Percentiles rank a stretch among this genome's conserved stretches.
Evolutionary conservation across 2,888 invertebrate genomes (phyloP).

Genomic region (Apamea sordens): DNA sequence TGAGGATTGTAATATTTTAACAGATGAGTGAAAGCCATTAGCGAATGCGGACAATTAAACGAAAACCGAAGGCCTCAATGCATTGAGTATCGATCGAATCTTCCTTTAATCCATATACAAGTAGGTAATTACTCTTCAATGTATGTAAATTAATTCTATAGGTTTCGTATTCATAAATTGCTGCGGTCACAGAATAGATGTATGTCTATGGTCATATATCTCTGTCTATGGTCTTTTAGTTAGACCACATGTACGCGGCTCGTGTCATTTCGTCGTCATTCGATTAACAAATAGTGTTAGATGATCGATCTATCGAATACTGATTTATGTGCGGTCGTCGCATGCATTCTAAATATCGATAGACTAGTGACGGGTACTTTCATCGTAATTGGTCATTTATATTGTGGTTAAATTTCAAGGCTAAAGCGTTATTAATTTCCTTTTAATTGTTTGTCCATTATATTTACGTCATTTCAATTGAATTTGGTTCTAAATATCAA

Average conservation of each 20-base stretch:
- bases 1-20: not conserved
- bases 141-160: slow-evolving; percentile 27
- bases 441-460: slow-evolving; percentile 20
- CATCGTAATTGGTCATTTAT: slow-evolving; percentile 28
- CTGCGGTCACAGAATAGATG: slow-evolving; percentile 3
- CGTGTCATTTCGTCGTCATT: slow-evolving; percentile 51
- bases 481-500: slow-evolving; percentile 14
- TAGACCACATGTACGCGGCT: slow-evolving; percentile 40
- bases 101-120: not conserved
- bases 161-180: slow-evolving; percentile 35
- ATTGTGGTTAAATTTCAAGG: slow-evolving; percentile 23
- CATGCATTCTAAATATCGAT: slow-evolving; percentile 52
- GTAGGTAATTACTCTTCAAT: slow-evolving; percentile 16
- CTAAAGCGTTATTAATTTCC: slow-evolving; percentile 28
- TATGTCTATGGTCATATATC: slow-evolving; percentile 3
- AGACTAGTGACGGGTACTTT: slow-evolving; percentile 44
- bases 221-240: slow-evolving; percentile 11
- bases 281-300: slow-evolving; percentile 57
- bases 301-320: slow-evolving; percentile 61
- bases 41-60: not conserved
- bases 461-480: slow-evolving; percentile 27
- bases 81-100: slow-evolving; percentile 14
- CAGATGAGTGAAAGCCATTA: not conserved
- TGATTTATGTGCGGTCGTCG: slow-evolving; percentile 56
- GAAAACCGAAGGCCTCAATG: not conserved